Base-by-base conservation (phyloP, 2,797 vertebrate genomes). In the Phalloptychus januarius region DNA sequence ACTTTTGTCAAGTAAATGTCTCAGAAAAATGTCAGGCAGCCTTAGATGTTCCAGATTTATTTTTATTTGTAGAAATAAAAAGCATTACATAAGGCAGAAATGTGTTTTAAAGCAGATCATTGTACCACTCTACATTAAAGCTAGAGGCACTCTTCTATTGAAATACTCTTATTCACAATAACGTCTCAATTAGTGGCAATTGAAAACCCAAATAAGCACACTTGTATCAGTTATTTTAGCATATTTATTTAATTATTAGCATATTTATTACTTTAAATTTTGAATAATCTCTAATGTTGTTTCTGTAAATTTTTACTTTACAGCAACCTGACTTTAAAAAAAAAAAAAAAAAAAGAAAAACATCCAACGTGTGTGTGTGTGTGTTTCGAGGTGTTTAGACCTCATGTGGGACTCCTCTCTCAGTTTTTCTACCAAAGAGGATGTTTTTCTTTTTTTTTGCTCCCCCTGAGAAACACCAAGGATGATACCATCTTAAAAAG, bases 401-500 rank as follows among this genome's bases (percentile, higher is more conserved):
- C 44, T n/a, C 81, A 80, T 74, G 28, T 82, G 79, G 73, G 81
- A 82, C 44, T 61, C n/a, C 44, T 79, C 20, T 75, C 48, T 74
- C 44, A 44, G 38, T 44, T 40, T 78, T 87, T 88, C 83, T 52
- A 83, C 73, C 77, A 71, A 65, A 75, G 86, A 67, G 58, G 36
- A 74, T 70, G 74, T 71, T 56, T 72, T 79, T 74, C 5, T 2
- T 75, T 71, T 56, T 72, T 79, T 74, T 7, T 2, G 8, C 52
- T 89, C 81, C 82, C 38, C 85, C 42, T 7, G 83, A 82, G 85
- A 61, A 85, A 38, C 28, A 77, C 25, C 46, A 74, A 74, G 82
- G 81, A 79, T 84, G 87, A 85, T 82, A 76, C 72, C 76, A 72
- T 61, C 78, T 72, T 12, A 85, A 90, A 25, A n/a, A n/a, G 69